Conservation (phyloP, 37 sponge, comb jelly and placozoan genomes). For the Chondrosia reniformis region DNA sequence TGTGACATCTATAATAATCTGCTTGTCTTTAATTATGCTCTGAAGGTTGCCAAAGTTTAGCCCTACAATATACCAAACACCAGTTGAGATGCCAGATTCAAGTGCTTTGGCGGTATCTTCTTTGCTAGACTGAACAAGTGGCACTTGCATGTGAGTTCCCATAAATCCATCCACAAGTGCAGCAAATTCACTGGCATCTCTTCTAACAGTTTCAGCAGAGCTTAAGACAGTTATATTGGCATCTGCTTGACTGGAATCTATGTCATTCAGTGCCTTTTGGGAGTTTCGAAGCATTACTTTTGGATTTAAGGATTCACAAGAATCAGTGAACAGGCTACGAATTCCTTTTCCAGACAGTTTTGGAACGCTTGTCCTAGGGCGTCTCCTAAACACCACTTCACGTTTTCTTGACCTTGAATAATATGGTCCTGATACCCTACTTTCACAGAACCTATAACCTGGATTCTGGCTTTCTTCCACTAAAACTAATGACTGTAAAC, state of each 20-base stretch:
- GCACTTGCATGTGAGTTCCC: constrained; percentile 52
- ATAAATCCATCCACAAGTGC: constrained; percentile 59
- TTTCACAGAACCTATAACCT: background rate
- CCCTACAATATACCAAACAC: constrained; percentile 17
- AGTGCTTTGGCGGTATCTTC: constrained; percentile 36
- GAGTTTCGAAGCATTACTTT: background rate
- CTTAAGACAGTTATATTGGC: background rate
- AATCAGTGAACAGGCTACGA: background rate
- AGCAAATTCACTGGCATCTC: background rate
- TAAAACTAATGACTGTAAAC: background rate
- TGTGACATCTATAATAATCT: constrained; percentile 7
- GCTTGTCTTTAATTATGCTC: background rate
- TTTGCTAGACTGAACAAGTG: constrained; percentile 33
- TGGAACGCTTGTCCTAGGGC: background rate
- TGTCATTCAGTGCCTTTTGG: background rate
- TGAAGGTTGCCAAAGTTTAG: constrained; percentile 4
- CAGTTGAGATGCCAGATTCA: background rate
- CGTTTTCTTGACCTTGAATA: background rate
- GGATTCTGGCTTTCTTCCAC: background rate
- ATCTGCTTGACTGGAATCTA: background rate
- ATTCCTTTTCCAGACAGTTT: background rate
- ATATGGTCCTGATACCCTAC: background rate
- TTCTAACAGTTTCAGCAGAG: background rate
- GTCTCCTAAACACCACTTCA: background rate
- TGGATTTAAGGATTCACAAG: background rate